Evolutionary conservation across 2,797 vertebrate species (phyloP).

Genomic region (Xenopus petersii): DNA sequence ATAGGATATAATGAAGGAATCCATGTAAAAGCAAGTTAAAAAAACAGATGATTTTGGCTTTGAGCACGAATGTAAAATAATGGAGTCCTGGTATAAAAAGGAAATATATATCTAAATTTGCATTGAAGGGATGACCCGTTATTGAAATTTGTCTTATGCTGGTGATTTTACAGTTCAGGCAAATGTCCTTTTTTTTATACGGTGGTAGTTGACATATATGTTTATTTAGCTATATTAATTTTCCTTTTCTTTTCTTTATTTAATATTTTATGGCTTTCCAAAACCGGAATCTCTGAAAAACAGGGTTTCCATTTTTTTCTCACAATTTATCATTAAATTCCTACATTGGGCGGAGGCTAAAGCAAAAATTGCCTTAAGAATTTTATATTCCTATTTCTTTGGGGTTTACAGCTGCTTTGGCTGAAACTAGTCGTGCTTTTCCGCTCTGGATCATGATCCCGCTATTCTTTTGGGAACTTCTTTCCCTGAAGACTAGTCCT

Average conservation of each 20-base stretch:
- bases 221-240: no score
- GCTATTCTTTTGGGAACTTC: conserved; percentile 1
- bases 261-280: not conserved
- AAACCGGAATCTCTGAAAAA: conserved; percentile 1
- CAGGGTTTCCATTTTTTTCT: not conserved
- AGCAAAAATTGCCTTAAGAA: not conserved
- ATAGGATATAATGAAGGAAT: no score
- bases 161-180: no score
- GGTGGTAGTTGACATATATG: no score
- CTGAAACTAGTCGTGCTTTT: not conserved
- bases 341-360: conserved; percentile 1
- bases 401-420: conserved; percentile 14
- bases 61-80: no score
- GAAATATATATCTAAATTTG: no score
- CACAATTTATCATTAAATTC: conserved; percentile 7
- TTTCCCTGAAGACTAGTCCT: not conserved
- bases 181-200: no score
- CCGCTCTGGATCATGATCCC: not conserved
- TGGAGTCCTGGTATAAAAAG: no score
- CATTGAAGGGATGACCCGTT: no score
- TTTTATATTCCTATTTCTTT: conserved; percentile 17
- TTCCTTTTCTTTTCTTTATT: not conserved
- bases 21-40: no score
- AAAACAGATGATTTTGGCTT: no score
- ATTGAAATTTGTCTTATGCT: no score